Evolutionary conservation across 2,113 vertebrate species (phyloP).

Genomic region (Spheniscus mendiculus): DNA sequence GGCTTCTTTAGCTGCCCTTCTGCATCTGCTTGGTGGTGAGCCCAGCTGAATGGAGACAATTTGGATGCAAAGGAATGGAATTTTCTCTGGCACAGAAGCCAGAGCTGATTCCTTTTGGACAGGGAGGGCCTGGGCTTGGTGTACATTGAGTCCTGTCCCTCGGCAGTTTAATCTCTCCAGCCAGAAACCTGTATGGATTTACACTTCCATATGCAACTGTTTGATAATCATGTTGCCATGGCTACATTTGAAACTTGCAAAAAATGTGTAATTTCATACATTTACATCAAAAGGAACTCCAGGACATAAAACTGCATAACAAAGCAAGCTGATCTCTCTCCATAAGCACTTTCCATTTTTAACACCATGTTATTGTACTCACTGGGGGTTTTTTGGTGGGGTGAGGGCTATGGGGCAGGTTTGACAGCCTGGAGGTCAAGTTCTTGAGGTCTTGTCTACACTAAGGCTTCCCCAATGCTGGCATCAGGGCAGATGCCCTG

Average conservation of each 20-base stretch:
- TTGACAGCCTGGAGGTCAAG: background rate
- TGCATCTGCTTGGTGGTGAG: background rate
- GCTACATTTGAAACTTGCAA: slow-evolving; percentile 23
- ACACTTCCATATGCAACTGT: slow-evolving; percentile 31
- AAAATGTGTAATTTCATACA: slow-evolving; percentile 63
- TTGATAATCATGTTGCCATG: slow-evolving; percentile 49
- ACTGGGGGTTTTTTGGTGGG: background rate
- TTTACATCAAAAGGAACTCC: slow-evolving; percentile 55
- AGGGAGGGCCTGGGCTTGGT: background rate
- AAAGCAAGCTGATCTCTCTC: slow-evolving; percentile 4
- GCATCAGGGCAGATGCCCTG: background rate
- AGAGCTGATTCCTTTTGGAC: background rate
- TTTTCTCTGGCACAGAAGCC: background rate
- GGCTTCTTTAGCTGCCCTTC: background rate
- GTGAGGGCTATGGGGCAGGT: background rate
- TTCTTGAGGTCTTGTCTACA: background rate
- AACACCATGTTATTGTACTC: background rate
- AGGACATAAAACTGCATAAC: background rate
- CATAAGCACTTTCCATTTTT: slow-evolving; percentile 11
- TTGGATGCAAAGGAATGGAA: background rate
- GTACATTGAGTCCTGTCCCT: background rate
- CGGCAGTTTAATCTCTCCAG: background rate
- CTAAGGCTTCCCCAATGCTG: background rate
- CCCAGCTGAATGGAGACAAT: background rate
- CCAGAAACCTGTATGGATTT: slow-evolving; percentile 34